Evolutionary conservation across 2,113 vertebrate genomes (phyloP), one percentile per base, ranked within the genome.

Genomic region (Prochilodus magdalenae): DNA sequence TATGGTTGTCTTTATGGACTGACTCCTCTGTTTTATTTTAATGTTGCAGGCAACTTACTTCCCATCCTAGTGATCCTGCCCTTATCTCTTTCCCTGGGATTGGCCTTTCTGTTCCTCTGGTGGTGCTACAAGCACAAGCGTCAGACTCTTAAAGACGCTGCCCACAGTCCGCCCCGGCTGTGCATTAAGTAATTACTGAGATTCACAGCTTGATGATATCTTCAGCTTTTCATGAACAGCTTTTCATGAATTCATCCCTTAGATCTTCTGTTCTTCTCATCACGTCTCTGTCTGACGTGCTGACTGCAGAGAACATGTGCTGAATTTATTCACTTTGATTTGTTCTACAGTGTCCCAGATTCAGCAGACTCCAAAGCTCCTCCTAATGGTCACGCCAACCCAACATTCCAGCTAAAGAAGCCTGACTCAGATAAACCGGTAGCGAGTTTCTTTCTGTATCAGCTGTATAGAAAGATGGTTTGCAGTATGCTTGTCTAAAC

Each of bases 381-480:
- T 3, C 87, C 82, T 75, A 92, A 78, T 0, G 96, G 96, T 33
- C 96, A 98, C 0, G 73, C 94, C 84, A 98, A 98, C 90, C 96
- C 96, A 63, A 93, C 95, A 12, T 98, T 97, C 93, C 93, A 96
- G 84, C 53, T 95, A 81, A 96, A 94, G 87, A 95, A 93, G 0
- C 91, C 95, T 0, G 93, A 95, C 73, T 81, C 91, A 66, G 93
- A 93, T 71, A 90, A 91, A 57, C 91, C 93, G 95, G 97, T 98
- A 95, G 87, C 86, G 14, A 67, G 60, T 60, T 44, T 27, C 44
- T 22, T 71, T 63, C 36, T 57, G 24, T 18, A 12, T 30, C 29
- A 18, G 33, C 26, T 29, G 27, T 29, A 26, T 51, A 26, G 18
- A 26, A 40, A 53, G 1, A 30, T n/a, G 22, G 18, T 29, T 69